phyloP scores from a whole-genome alignment of 2,888 invertebrate genomes.

The Stenurella melanura region DNA sequence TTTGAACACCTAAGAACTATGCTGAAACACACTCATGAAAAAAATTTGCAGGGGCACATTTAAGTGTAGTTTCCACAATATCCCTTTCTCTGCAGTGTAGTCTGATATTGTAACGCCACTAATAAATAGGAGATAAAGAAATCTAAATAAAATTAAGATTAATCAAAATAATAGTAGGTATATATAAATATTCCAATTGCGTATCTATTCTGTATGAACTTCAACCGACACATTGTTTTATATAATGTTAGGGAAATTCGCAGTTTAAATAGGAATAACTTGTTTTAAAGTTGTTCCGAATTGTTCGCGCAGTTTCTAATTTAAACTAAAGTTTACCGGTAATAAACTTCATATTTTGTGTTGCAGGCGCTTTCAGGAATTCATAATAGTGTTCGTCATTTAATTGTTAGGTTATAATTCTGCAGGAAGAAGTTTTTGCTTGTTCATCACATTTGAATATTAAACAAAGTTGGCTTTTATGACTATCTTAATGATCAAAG shows the following conservation, averaged over 20 bases:
- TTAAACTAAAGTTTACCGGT: constrained; percentile 51
- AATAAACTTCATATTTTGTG: constrained; percentile 52
- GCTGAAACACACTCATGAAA: too few relatives aligned
- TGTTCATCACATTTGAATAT: constrained; percentile 7
- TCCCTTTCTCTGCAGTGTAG: too few relatives aligned
- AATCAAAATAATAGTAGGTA: too few relatives aligned
- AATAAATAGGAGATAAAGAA: too few relatives aligned
- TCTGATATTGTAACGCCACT: too few relatives aligned
- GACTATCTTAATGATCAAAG: not conserved
- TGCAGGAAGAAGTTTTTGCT: constrained; percentile 11
- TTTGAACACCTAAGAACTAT: too few relatives aligned
- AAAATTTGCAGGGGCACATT: too few relatives aligned
- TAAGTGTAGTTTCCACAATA: too few relatives aligned
- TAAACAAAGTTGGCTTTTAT: not conserved
- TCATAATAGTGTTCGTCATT: constrained; percentile 30
- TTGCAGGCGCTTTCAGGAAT: constrained; percentile 24
- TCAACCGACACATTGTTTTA: constrained; percentile 5
- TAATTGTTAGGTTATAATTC: not conserved
- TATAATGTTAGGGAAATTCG: constrained; percentile 19
- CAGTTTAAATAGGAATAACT: constrained; percentile 42
- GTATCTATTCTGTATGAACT: not conserved
- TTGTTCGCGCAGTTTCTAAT: constrained; percentile 52
- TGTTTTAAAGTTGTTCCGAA: constrained; percentile 48
- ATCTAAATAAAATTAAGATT: too few relatives aligned
- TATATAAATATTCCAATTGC: not conserved